These are phyloP conservation scores for Leucophenga varia DNA, from an alignment of 1,140 invertebrate species.

Conservation along the genomic window DNA sequence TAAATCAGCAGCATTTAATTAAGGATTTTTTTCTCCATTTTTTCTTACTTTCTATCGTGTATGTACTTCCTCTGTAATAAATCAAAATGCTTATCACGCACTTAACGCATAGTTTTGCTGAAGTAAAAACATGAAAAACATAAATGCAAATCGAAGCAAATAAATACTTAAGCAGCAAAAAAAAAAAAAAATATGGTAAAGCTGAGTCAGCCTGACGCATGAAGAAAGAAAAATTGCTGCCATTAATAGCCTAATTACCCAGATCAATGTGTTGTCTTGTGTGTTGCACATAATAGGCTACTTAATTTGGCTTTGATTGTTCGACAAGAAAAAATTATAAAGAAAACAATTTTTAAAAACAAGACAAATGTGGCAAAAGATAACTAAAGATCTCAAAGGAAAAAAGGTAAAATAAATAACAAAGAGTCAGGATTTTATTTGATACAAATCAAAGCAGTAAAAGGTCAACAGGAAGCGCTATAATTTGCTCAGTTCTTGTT, in stretches of 20 bases:
- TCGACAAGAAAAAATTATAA: too few relatives aligned
- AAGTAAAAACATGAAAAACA: too few relatives aligned
- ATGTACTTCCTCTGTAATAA: constrained; percentile 36
- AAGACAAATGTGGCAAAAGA: too few relatives aligned
- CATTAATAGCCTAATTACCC: constrained; percentile 29
- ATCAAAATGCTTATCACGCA: constrained; percentile 53
- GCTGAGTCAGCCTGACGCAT: not conserved
- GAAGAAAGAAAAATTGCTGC: not conserved
- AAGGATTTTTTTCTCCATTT: constrained; percentile 38
- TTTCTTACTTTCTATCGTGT: constrained; percentile 19
- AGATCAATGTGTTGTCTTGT: constrained; percentile 23
- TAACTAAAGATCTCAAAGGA: constrained; percentile 1
- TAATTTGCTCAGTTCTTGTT: constrained; percentile 48
- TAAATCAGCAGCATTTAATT: constrained; percentile 40
- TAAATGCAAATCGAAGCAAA: constrained; percentile 5
- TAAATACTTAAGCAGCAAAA: constrained; percentile 2
- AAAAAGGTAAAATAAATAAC: constrained; percentile 7
- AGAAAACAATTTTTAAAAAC: too few relatives aligned
- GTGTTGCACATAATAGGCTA: constrained; percentile 17
- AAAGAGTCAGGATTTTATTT: too few relatives aligned
- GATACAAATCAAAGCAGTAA: too few relatives aligned
- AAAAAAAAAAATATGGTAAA: constrained; percentile 2
- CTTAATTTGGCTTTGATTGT: not conserved
- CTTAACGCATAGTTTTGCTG: constrained; percentile 17
- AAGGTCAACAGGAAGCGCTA: constrained; percentile 46